A percentile compares a stretch with the other conserved stretches of the same genome.
Conservation (phyloP, 2,113 vertebrate species). For the Meleagris gallopavo region DNA sequence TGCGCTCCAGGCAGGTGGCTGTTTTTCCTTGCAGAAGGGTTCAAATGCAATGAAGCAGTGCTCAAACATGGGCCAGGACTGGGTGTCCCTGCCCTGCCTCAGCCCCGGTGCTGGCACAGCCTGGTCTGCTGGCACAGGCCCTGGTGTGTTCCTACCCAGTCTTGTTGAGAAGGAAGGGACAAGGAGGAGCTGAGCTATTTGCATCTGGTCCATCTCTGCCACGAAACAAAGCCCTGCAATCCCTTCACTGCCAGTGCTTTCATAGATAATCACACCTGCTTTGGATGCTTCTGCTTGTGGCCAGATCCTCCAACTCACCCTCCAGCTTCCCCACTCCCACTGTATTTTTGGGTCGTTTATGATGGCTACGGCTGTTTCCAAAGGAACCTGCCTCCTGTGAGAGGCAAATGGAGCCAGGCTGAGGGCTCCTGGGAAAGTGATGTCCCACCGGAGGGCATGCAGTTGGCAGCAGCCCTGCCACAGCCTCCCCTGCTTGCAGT, state of each 20-base stretch:
- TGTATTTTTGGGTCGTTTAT: neutral
- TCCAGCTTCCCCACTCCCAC: neutral
- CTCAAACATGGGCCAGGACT: conserved; percentile 36
- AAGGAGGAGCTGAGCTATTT: neutral
- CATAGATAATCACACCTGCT: neutral
- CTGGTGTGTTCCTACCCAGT: too few species aligned
- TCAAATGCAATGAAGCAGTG: neutral
- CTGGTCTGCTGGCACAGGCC: neutral
- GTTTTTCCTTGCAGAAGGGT: conserved; percentile 45
- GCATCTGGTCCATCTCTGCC: neutral
- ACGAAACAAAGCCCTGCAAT: neutral
- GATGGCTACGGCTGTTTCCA: neutral
- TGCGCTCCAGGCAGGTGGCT: neutral
- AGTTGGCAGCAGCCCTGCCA: neutral
- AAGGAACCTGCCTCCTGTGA: neutral
- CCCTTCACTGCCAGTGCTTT: neutral
- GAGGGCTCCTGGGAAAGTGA: neutral
- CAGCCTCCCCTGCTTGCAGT: neutral
- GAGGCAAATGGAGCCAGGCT: neutral
- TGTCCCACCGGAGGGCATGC: neutral
- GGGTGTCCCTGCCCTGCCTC: neutral
- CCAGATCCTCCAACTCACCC: neutral
- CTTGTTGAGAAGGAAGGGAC: neutral
- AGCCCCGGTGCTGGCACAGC: neutral
- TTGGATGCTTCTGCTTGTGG: neutral